Percentiles rank a stretch among this genome's conserved stretches.
Conservation (phyloP, 2,113 vertebrate species). For the Nibea albiflora region DNA sequence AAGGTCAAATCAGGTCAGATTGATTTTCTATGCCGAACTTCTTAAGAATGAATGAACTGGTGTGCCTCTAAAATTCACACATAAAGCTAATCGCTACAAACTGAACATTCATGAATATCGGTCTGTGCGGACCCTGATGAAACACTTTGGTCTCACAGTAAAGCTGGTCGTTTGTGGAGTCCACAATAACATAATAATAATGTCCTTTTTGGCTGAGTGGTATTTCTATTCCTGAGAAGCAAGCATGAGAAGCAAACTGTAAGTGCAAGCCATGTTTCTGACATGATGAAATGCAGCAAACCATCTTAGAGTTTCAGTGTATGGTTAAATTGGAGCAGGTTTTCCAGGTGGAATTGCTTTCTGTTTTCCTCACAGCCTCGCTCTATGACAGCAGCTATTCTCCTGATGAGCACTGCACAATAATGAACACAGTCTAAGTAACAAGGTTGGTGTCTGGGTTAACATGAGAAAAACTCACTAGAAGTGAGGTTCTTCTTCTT, state of each 20-base stretch:
- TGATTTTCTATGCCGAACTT: neutral
- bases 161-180: too few species aligned
- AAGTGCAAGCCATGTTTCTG: neutral
- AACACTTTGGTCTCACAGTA: neutral
- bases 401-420: too few species aligned
- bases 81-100: neutral
- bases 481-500: too few species aligned
- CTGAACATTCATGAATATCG: neutral
- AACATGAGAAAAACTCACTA: too few species aligned
- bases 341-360: too few species aligned
- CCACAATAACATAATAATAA: neutral
- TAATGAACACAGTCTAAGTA: too few species aligned
- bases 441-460: too few species aligned
- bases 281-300: neutral
- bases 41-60: neutral
- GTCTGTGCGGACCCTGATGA: neutral
- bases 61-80: neutral
- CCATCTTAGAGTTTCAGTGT: neutral
- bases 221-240: neutral
- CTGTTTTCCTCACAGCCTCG: too few species aligned
- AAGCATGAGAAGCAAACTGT: neutral
- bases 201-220: neutral
- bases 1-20: neutral
- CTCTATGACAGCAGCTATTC: too few species aligned
- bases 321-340: too few species aligned